phyloP scores from a whole-genome alignment of 1,140 invertebrate genomes.

The Eciton burchellii region DNA sequence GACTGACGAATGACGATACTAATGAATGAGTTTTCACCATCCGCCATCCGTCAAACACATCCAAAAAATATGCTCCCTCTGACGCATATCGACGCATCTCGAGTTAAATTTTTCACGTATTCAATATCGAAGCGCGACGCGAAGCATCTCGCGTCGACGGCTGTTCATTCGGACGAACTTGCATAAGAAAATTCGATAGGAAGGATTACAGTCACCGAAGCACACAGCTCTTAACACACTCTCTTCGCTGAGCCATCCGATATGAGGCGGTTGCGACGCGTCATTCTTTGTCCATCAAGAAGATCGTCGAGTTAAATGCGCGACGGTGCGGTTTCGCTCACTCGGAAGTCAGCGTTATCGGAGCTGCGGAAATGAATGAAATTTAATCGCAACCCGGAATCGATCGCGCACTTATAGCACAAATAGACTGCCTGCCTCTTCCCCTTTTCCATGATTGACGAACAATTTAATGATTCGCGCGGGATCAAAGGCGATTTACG shows the following conservation, averaged over 20 bases:
- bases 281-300: slow-evolving; percentile 27
- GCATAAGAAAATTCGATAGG: slow-evolving; percentile 42
- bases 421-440: too few relatives aligned
- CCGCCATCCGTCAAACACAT: not conserved
- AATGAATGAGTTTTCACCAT: not conserved
- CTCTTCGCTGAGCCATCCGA: slow-evolving; percentile 4
- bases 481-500: slow-evolving; percentile 1
- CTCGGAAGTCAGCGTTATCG: not conserved
- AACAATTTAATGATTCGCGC: slow-evolving; percentile 19
- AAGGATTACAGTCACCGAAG: slow-evolving; percentile 32
- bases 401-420: not conserved
- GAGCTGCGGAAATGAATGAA: slow-evolving; percentile 37
- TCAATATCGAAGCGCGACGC: slow-evolving; percentile 6
- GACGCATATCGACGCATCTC: not conserved
- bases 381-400: slow-evolving; percentile 36
- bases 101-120: slow-evolving; percentile 4
- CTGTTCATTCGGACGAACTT: slow-evolving; percentile 18
- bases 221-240: slow-evolving; percentile 35
- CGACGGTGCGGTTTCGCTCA: not conserved
- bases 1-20: not conserved
- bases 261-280: not conserved
- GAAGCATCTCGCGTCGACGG: slow-evolving; percentile 14
- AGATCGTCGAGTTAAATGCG: slow-evolving; percentile 18
- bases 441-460: not conserved
- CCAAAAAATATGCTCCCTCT: not conserved